phyloP scores from a whole-genome alignment of 2,888 invertebrate genomes.

The Leucophenga montana region DNA sequence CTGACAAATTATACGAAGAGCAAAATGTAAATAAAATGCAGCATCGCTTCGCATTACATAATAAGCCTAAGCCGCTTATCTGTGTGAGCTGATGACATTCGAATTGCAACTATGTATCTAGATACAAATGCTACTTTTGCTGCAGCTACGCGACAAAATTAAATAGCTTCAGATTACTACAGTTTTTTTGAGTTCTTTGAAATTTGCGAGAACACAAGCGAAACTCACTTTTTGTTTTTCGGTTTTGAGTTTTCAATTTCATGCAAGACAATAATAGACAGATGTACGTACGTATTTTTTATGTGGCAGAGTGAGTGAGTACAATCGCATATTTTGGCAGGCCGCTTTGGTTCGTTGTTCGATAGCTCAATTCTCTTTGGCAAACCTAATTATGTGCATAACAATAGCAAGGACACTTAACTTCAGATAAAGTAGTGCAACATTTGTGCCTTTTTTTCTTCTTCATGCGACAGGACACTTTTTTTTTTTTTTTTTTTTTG shows the following conservation, averaged over 20 bases:
- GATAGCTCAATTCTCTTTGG: conserved; percentile 1
- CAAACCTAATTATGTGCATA: conserved; percentile 9
- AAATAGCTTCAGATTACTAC: conserved; percentile 11
- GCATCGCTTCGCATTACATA: neutral
- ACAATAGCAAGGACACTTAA: conserved; percentile 2
- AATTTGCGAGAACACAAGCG: neutral
- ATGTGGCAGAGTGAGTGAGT: too few relatives aligned
- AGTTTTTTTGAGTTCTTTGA: neutral
- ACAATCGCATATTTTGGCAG: neutral
- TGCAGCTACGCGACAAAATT: conserved; percentile 1
- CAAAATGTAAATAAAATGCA: too few relatives aligned
- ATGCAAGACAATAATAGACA: neutral
- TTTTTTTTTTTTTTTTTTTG: neutral
- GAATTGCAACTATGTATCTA: too few relatives aligned
- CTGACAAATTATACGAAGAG: too few relatives aligned
- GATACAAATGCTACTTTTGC: neutral
- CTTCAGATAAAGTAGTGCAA: conserved; percentile 1
- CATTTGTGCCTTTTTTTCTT: neutral
- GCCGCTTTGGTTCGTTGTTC: neutral
- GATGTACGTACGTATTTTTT: neutral
- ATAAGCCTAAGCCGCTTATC: conserved; percentile 2
- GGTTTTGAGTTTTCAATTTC: too few relatives aligned
- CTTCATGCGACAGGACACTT: neutral
- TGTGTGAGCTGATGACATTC: too few relatives aligned
- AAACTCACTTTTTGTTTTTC: neutral